Evolutionary conservation across 2,888 invertebrate species (phyloP).

Genomic region (Amorpha juglandis): DNA sequence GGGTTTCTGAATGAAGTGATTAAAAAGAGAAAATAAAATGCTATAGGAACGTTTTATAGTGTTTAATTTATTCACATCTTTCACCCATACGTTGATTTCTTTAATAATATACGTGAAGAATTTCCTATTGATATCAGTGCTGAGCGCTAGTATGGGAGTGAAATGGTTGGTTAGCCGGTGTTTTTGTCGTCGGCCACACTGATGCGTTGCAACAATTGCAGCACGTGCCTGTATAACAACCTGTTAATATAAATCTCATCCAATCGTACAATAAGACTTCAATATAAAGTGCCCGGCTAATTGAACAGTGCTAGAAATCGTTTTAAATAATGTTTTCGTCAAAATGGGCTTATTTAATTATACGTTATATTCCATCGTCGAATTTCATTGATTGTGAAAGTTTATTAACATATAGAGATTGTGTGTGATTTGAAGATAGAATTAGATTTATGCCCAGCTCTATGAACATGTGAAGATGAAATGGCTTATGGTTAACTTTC

Average conservation of each 20-base stretch:
- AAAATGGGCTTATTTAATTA: not conserved
- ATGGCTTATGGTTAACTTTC: constrained; percentile 18
- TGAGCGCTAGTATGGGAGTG: constrained; percentile 45
- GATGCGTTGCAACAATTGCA: constrained; percentile 43
- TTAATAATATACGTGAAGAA: constrained; percentile 47
- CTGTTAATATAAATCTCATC: constrained; percentile 33
- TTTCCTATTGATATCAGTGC: constrained; percentile 44
- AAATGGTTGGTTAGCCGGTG: constrained; percentile 52
- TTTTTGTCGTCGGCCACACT: constrained; percentile 57
- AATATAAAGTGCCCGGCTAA: not conserved
- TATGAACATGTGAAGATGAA: not conserved
- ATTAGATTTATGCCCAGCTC: not conserved
- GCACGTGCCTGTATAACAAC: constrained; percentile 50
- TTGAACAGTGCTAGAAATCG: not conserved
- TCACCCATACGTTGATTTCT: constrained; percentile 46
- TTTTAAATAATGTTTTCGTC: constrained; percentile 7
- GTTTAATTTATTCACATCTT: constrained; percentile 28
- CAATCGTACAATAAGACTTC: not conserved
- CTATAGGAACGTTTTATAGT: constrained; percentile 4
- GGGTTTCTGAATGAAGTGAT: not conserved
- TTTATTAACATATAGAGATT: constrained; percentile 24
- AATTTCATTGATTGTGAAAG: constrained; percentile 18
- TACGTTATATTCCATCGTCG: not conserved
- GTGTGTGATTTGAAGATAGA: constrained; percentile 2
- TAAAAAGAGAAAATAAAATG: constrained; percentile 11